phyloP scores from a whole-genome alignment of 2,797 vertebrate genomes.

The Oryzias dopingdopingensis region DNA sequence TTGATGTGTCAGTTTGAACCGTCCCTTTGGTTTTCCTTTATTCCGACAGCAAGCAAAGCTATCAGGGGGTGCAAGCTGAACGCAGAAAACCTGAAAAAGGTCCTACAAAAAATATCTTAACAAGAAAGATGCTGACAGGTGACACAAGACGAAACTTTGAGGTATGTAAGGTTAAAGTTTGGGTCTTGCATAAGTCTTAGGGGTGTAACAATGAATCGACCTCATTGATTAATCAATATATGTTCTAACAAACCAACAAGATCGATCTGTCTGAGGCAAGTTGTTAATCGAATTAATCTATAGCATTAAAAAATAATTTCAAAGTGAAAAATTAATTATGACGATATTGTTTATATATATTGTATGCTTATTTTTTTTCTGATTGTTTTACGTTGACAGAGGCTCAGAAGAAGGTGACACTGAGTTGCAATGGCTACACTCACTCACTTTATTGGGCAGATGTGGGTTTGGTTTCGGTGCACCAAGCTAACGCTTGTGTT shows the following conservation, averaged over 20 bases:
- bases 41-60: conserved; percentile 8
- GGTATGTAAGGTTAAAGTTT: neutral
- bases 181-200: neutral
- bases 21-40: conserved; percentile 15
- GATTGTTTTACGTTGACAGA: conserved; percentile 57
- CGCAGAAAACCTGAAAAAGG: neutral
- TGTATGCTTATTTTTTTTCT: conserved; percentile 57
- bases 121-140: neutral
- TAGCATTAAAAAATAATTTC: too few species aligned
- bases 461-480: conserved; percentile 27
- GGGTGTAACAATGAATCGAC: too few species aligned
- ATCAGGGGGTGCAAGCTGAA: neutral
- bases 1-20: conserved; percentile 33
- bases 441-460: conserved; percentile 56
- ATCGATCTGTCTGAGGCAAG: too few species aligned
- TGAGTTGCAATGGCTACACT: conserved; percentile 60
- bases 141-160: neutral
- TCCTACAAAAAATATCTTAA: conserved; percentile 4
- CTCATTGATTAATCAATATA: too few species aligned
- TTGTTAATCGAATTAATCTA: too few species aligned
- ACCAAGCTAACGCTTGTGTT: conserved; percentile 3
- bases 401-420: conserved; percentile 72
- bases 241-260: too few species aligned
- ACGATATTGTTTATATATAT: too few species aligned
- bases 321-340: conserved; percentile 45